A percentile compares a stretch with the other conserved stretches of the same genome.
Evolutionary conservation across 2,113 vertebrate genomes (phyloP).

Genomic region (Sapayoa aenigma): DNA sequence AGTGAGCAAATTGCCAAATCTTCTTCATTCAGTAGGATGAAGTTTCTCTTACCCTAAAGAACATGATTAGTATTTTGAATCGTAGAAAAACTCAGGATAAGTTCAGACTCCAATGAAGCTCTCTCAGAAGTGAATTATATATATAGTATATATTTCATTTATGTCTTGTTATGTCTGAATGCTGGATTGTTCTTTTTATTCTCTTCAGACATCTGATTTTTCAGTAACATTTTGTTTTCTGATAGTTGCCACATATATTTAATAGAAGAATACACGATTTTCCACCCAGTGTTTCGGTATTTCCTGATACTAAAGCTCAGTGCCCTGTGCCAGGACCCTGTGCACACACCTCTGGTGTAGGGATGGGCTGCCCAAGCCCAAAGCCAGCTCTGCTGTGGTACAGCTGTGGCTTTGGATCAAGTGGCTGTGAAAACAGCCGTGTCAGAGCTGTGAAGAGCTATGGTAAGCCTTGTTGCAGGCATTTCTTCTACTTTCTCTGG

Average conservation of each 20-base stretch:
- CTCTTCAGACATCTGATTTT: background rate
- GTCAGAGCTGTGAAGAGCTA: background rate
- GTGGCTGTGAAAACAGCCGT: background rate
- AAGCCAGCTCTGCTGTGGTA: background rate
- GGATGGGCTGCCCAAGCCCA: background rate
- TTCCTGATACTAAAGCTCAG: background rate
- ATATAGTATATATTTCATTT: background rate
- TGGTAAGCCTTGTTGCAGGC: background rate
- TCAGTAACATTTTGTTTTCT: background rate
- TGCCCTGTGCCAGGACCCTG: fast-evolving
- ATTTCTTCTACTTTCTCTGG: background rate
- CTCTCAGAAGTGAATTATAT: background rate
- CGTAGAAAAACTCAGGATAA: background rate
- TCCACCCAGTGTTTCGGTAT: fast-evolving
- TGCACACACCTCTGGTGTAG: too few species aligned
- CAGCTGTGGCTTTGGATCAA: background rate
- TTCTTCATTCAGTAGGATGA: background rate
- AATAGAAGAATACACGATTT: background rate
- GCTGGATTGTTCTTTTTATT: background rate
- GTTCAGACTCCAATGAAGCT: background rate
- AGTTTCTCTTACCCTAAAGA: background rate
- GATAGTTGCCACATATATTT: background rate
- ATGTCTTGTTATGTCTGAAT: background rate
- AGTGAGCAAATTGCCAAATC: background rate
- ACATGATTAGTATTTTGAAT: background rate